phyloP scores from a whole-genome alignment of 2,113 vertebrate species.

The Catharus minimus region DNA sequence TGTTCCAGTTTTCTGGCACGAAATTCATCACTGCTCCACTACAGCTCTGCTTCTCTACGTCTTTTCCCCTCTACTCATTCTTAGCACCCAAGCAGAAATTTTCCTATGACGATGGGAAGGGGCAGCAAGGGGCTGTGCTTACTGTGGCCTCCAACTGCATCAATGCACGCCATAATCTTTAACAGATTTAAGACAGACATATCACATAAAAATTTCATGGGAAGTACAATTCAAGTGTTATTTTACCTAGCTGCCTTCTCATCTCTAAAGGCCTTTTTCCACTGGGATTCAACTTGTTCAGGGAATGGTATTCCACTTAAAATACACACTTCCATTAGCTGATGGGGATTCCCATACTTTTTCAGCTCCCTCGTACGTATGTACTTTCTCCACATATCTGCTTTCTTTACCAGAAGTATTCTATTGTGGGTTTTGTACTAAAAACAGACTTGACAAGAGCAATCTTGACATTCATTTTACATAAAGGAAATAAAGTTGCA shows the following conservation, averaged over 20 bases:
- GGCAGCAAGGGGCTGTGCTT: background rate
- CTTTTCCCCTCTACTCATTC: background rate
- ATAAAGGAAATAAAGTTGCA: conserved; percentile 8
- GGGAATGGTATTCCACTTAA: conserved; percentile 51
- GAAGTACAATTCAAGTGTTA: conserved; percentile 61
- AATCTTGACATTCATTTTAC: conserved; percentile 4
- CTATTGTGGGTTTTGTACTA: background rate
- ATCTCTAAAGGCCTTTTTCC: conserved; percentile 64
- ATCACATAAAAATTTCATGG: conserved; percentile 72
- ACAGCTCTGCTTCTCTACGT: background rate
- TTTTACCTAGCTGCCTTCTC: conserved; percentile 59
- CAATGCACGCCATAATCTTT: conserved; percentile 36
- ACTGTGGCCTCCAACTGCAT: conserved; percentile 1
- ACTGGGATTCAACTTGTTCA: conserved; percentile 59
- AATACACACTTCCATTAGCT: conserved; percentile 68
- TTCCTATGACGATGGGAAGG: background rate
- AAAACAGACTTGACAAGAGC: conserved; percentile 15
- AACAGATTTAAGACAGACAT: conserved; percentile 55
- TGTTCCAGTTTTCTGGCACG: background rate
- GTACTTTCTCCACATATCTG: background rate
- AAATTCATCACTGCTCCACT: background rate
- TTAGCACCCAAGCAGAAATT: background rate
- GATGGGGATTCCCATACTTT: background rate
- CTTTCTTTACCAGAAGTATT: background rate
- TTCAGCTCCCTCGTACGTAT: background rate